Base-by-base conservation (phyloP, 2,113 vertebrate genomes). In the Pyxicephalus adspersus region DNA sequence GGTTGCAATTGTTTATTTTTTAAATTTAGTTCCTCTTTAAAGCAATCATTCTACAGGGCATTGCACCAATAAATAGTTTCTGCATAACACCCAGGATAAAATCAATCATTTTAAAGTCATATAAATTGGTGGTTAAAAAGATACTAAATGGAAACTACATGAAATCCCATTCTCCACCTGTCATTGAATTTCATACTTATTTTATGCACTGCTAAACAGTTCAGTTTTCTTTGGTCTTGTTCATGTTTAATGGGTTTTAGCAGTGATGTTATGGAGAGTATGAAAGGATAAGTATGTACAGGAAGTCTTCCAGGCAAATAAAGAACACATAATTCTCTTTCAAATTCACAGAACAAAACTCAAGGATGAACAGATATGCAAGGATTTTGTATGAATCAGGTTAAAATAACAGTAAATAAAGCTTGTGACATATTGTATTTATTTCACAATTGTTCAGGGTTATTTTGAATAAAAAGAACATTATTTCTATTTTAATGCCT, bases 291-390 rank as follows among this genome's bases (percentile, higher is more conserved):
- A 52, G 22, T 70, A 26, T 26, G 16, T 50, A 50, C 23, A 26
- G 6, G 66, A 52, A 70, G 23, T 22, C 22, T 13, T 52, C 25
- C 66, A 70, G 22, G 38, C 66, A 70, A 23, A 70, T 70, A 51
- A 70, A 52, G 45, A 6, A 16, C 17, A 52, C 38, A 52, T 23
- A 5, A 70, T 25, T 70, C 52, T 50, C 22, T 68, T 70, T 51
- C 9, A 70, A n/a, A 38, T 34, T 65, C 19, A 65, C 64, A n/a
- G 63, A 64, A 64, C 26, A n/a, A 65, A 65, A 65, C 64, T 9
- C 64, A 31, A 20, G 63, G 28, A 65, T 34, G 64, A 34, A 31
- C n/a, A 34, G 8, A 38, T 28, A 64, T 28, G 15, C 15, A 16
- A 64, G 34, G 64, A 34, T n/a, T n/a, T n/a, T 65, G 64, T 38